Percentiles rank a stretch among this genome's conserved stretches.
phyloP scores from a whole-genome alignment of 1,140 invertebrate genomes.

The Macrotrachela quadricornifera region DNA sequence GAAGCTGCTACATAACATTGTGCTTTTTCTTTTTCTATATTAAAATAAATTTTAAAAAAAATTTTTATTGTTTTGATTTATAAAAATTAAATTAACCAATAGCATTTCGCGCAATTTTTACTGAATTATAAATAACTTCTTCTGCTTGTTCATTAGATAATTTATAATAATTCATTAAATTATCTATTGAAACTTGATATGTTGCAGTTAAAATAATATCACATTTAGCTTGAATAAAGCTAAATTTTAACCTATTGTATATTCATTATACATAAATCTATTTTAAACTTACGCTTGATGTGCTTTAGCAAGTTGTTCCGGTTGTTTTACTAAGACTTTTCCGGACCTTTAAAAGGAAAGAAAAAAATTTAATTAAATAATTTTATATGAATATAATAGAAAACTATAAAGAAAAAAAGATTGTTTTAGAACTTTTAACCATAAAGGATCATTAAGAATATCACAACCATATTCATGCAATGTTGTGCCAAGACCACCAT shows the following conservation, averaged over 20 bases:
- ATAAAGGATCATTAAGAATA: background rate
- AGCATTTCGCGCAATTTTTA: slow-evolving; percentile 41
- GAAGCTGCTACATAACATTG: slow-evolving; percentile 46
- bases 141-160: slow-evolving; percentile 40
- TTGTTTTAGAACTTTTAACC: too few relatives aligned
- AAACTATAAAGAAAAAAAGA: too few relatives aligned
- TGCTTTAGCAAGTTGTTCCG: slow-evolving; percentile 45
- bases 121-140: slow-evolving; percentile 45
- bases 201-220: slow-evolving; percentile 63
- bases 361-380: background rate
- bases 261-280: too few relatives aligned
- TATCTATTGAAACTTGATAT: slow-evolving; percentile 61
- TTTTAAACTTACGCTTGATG: slow-evolving; percentile 42
- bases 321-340: slow-evolving; percentile 23
- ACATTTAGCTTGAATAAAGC: slow-evolving; percentile 44
- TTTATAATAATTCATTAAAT: slow-evolving; percentile 47
- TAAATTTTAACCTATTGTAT: slow-evolving; percentile 9
- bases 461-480: background rate
- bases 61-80: slow-evolving; percentile 5
- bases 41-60: background rate
- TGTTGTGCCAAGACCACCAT: slow-evolving; percentile 7
- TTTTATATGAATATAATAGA: background rate
- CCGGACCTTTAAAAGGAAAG: background rate
- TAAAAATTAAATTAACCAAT: background rate
- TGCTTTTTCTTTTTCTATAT: slow-evolving; percentile 3